Evolutionary conservation across 2,113 vertebrate genomes (phyloP), one percentile per base, ranked within the genome.

Genomic region (Lathamus discolor): DNA sequence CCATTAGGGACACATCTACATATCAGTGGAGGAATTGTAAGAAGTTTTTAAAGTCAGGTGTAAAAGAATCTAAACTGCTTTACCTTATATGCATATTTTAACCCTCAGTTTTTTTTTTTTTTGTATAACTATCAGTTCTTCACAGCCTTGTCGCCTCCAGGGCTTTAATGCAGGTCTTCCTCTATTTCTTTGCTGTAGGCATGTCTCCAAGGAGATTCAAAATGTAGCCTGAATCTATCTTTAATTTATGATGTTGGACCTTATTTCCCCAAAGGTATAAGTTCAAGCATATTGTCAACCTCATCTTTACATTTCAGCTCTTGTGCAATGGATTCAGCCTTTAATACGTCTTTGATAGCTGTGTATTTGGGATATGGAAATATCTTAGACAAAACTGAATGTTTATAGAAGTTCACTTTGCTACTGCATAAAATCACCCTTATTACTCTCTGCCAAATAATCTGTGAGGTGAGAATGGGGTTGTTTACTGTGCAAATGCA

Each of bases 171-270:
- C 28, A 90, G 63, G 17, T 14, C 41, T 88, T 83, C 48, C 33
- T 91, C 37, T 43, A 49, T 51, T 90, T 61, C 46, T 88, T 63
- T 95, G n/a, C 35, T 95, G 84, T 93, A 90, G 37, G 13, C 25
- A 41, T 31, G 15, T 75, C 83, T 86, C 86, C 72, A 84, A 72
- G 5, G 35, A 78, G 8, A 57, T 69, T 88, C 48, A 78, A 92
- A 92, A 81, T 37, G 11, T 81, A 88, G 39, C 55, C 64, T 68
- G 52, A 75, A 78, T 86, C 64, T 94, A 57, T 84, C 70, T 92
- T 95, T 93, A 89, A 95, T 95, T 86, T 93, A 93, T 88, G n/a
- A 37, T 75, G 22, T 61, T 92, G 57, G 80, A 92, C 76, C 31
- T 95, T 79, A 81, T 93, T 95, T 93, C 73, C 88, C 76, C 80